A percentile compares a stretch with the other conserved stretches of the same genome.
Conservation (phyloP, 2,888 invertebrate genomes). For the Tachystola acroxantha region DNA sequence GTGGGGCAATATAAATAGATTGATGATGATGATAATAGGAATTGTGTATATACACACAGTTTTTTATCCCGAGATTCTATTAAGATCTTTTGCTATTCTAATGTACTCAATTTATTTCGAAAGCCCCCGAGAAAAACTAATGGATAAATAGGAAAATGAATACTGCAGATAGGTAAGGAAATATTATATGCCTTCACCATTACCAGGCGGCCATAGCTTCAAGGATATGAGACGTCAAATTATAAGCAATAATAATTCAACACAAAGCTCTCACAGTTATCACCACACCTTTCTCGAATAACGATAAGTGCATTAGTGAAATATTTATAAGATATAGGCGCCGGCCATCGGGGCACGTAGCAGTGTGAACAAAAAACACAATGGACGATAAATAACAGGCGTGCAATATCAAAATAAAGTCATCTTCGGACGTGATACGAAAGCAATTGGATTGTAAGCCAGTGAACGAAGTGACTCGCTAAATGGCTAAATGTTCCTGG, state of each 20-base stretch:
- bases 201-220: constrained; percentile 3
- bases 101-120: no score
- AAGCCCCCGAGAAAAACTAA: no score
- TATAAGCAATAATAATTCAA: constrained; percentile 14
- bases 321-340: constrained; percentile 26
- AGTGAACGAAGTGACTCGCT: neutral
- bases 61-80: no score
- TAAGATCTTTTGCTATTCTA: no score
- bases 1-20: no score
- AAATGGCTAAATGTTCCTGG: constrained; percentile 5
- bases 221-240: constrained; percentile 13
- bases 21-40: no score
- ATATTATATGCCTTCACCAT: no score
- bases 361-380: constrained; percentile 43
- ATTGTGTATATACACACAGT: neutral
- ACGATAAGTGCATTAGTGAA: constrained; percentile 27
- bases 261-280: constrained; percentile 10
- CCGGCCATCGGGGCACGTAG: constrained; percentile 40
- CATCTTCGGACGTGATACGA: constrained; percentile 60
- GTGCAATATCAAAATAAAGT: constrained; percentile 71
- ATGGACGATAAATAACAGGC: constrained; percentile 56
- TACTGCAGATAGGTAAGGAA: no score
- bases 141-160: no score
- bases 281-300: constrained; percentile 10
- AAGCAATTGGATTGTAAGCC: constrained; percentile 21